Conservation (phyloP, 64 coral and sea anemone species). For the Stichodactyla mertensii region DNA sequence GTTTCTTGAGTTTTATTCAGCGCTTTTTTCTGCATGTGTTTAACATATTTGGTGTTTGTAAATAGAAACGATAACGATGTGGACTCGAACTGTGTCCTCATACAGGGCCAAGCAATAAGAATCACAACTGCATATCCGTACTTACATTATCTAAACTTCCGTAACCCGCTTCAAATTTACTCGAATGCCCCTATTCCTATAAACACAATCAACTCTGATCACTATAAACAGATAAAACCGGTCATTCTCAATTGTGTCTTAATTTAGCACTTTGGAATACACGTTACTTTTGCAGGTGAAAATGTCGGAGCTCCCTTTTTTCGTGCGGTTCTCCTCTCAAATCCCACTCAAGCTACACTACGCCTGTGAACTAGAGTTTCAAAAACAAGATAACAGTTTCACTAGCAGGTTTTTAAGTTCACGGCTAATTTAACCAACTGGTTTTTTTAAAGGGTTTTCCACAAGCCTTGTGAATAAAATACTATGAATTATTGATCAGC, state of each 20-base stretch:
- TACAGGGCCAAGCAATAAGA: slow-evolving; percentile 72
- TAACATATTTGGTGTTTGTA: slow-evolving; percentile 29
- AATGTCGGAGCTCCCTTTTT: too few species aligned
- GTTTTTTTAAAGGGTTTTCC: slow-evolving; percentile 41
- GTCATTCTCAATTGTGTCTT: not conserved
- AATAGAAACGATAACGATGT: slow-evolving; percentile 89
- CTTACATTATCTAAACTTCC: slow-evolving; percentile 68
- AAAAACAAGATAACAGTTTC: not conserved
- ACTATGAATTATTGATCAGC: slow-evolving; percentile 79
- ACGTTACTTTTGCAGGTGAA: not conserved
- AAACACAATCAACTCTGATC: not conserved
- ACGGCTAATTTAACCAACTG: slow-evolving; percentile 60
- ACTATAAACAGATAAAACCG: not conserved
- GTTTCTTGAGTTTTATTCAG: slow-evolving; percentile 51
- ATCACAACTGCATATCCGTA: slow-evolving; percentile 69
- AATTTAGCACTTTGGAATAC: not conserved
- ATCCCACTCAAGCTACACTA: not conserved
- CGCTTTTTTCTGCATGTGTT: slow-evolving; percentile 63
- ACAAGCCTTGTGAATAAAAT: slow-evolving; percentile 53
- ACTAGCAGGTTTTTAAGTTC: slow-evolving; percentile 13
- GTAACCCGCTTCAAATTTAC: slow-evolving; percentile 87
- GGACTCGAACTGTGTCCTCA: slow-evolving; percentile 62
- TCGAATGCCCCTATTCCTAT: slow-evolving; percentile 9
- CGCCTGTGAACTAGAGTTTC: not conserved
- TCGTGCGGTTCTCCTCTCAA: not conserved